These are phyloP conservation scores for Epinephelus fuscoguttatus DNA, from an alignment of 2,113 vertebrate species.

Conservation along the genomic window DNA sequence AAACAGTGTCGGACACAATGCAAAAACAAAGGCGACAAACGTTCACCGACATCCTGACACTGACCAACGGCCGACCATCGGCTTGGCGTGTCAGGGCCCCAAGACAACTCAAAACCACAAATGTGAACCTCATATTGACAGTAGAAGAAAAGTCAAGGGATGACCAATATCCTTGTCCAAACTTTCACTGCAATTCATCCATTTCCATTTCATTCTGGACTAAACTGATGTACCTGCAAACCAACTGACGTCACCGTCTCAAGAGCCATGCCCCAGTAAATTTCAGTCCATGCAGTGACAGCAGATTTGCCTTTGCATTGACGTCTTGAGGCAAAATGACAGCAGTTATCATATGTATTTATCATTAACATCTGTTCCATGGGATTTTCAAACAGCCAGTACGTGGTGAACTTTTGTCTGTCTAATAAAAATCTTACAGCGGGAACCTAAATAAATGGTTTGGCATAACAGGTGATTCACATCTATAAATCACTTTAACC, in stretches of 20 bases:
- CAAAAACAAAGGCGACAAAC: no score
- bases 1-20: no score
- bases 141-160: not conserved
- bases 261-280: not conserved
- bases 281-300: not conserved
- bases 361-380: conserved; percentile 12
- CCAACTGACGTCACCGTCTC: not conserved
- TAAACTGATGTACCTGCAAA: not conserved
- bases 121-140: not conserved
- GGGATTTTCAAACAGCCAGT: not conserved
- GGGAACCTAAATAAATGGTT: not conserved
- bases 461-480: not conserved
- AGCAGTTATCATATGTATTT: not conserved
- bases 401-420: not conserved
- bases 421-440: not conserved
- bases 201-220: not conserved
- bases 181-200: not conserved
- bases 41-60: no score
- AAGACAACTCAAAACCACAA: not conserved
- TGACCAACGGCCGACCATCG: no score
- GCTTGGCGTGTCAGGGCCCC: no score
- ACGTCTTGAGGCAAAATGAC: not conserved
- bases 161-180: not conserved
- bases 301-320: not conserved
- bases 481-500: conserved; percentile 39